phyloP scores from a whole-genome alignment of 2,113 vertebrate species.

The Mastomys coucha region DNA sequence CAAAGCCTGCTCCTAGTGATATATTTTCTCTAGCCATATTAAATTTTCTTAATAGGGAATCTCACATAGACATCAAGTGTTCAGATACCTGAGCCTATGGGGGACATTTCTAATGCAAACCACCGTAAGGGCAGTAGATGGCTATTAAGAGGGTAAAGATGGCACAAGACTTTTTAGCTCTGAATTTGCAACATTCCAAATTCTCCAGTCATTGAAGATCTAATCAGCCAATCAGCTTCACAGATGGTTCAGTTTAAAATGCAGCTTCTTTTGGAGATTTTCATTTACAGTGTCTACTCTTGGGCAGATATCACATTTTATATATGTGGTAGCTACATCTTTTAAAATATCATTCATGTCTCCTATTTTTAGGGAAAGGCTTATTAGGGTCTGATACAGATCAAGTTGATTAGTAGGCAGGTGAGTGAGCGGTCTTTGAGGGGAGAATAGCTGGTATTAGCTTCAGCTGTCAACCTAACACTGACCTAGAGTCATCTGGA shows the following conservation, averaged over 20 bases:
- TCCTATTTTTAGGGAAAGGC: neutral
- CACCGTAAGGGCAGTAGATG: neutral
- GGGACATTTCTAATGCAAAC: neutral
- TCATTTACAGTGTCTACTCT: neutral
- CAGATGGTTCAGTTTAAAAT: neutral
- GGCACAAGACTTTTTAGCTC: neutral
- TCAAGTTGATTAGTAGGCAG: neutral
- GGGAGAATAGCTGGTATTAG: neutral
- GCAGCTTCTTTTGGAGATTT: neutral
- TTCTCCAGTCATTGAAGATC: neutral
- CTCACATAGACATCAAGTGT: neutral
- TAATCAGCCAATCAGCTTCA: neutral
- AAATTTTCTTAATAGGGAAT: neutral
- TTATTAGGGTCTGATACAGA: neutral
- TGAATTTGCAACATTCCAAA: neutral
- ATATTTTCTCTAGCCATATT: neutral
- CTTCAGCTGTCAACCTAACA: neutral
- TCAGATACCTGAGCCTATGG: neutral
- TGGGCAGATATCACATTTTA: neutral
- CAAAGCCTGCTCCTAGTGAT: neutral
- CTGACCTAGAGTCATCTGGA: neutral
- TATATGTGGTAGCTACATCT: neutral
- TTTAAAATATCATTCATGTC: neutral
- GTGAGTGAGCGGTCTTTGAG: neutral
- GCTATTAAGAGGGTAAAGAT: neutral